Percentiles rank a stretch among this genome's conserved stretches.
These are phyloP conservation scores for Xenentodon cancila DNA, from an alignment of 2,797 vertebrate genomes.

Conservation along the genomic window DNA sequence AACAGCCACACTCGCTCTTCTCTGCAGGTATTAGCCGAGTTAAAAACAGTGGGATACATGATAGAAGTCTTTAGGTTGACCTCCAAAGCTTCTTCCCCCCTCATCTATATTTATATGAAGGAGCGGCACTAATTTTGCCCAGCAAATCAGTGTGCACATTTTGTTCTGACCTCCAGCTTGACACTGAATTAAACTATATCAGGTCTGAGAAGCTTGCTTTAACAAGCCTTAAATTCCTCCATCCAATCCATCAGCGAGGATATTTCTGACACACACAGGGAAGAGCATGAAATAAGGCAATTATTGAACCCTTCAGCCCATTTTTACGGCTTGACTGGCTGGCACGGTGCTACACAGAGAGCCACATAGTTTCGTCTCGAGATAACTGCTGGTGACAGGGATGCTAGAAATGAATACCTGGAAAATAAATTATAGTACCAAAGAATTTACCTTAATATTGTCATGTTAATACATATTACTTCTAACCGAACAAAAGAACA, in stretches of 20 bases:
- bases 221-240: constrained; percentile 83
- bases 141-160: constrained; percentile 79
- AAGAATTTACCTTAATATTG: constrained; percentile 21
- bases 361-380: constrained; percentile 33
- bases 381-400: constrained; percentile 54
- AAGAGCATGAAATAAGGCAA: constrained; percentile 89
- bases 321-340: constrained; percentile 72
- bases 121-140: constrained; percentile 80
- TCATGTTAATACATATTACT: constrained; percentile 7
- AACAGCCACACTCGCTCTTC: constrained; percentile 30
- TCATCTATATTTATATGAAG: constrained; percentile 84
- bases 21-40: constrained; percentile 58
- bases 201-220: constrained; percentile 77
- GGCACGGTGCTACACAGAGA: constrained; percentile 32
- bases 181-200: constrained; percentile 86
- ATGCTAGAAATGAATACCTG: constrained; percentile 36
- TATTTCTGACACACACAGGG: constrained; percentile 82
- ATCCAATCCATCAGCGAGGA: constrained; percentile 83
- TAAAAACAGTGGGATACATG: constrained; percentile 64
- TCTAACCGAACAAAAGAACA: background rate
- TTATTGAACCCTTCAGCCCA: constrained; percentile 85
- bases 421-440: constrained; percentile 29
- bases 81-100: constrained; percentile 66
- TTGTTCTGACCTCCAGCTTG: constrained; percentile 77
- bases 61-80: constrained; percentile 71